phyloP scores from a whole-genome alignment of 2,797 vertebrate species.

The Heterohyrax brucei region DNA sequence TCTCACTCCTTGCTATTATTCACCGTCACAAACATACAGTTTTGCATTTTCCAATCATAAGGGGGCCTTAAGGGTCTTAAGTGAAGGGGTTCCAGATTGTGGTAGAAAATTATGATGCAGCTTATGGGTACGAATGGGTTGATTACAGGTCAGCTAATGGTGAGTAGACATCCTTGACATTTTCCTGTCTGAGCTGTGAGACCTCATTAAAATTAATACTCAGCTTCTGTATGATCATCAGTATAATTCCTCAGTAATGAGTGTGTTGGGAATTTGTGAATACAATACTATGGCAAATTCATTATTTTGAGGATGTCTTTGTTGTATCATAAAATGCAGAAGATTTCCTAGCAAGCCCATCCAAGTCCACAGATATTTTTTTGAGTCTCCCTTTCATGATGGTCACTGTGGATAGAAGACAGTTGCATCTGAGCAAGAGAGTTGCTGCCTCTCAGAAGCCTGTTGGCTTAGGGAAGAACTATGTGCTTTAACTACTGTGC shows the following conservation, averaged over 20 bases:
- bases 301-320: conserved; percentile 66
- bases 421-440: background rate
- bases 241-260: conserved; percentile 29
- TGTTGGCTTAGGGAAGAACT: background rate
- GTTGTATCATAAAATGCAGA: conserved; percentile 59
- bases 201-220: conserved; percentile 66
- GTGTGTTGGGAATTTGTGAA: conserved; percentile 55
- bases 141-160: conserved; percentile 40
- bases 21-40: background rate
- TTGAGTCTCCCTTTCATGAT: background rate
- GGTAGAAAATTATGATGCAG: background rate
- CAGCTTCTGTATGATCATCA: background rate
- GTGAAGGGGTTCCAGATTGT: background rate
- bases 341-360: conserved; percentile 54
- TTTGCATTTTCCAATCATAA: background rate
- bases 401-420: background rate
- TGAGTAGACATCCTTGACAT: background rate
- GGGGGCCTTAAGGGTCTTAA: background rate
- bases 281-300: background rate
- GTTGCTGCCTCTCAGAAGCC: background rate
- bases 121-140: background rate
- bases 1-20: background rate
- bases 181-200: conserved; percentile 61
- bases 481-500: background rate
- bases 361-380: conserved; percentile 9